These are phyloP conservation scores for Hypotaenidia philippensis DNA, from an alignment of 2,797 vertebrate species.

Conservation along the genomic window DNA sequence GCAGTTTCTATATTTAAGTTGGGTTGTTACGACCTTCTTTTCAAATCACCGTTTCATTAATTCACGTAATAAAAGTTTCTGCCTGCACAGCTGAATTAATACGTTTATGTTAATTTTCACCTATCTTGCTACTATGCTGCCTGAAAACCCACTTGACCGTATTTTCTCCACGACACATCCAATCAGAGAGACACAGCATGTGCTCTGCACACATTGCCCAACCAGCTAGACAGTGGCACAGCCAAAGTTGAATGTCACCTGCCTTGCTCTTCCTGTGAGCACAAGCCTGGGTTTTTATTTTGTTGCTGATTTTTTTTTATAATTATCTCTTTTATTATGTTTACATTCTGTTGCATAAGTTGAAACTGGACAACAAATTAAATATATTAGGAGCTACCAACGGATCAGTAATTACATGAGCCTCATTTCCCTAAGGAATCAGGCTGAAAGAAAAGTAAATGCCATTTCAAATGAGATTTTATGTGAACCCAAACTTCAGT, in stretches of 20 bases:
- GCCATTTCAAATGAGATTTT: background rate
- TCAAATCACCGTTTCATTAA: background rate
- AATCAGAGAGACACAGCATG: background rate
- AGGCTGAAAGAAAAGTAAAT: background rate
- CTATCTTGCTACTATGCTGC: background rate
- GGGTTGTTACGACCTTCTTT: background rate
- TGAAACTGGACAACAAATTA: background rate
- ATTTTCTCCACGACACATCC: background rate
- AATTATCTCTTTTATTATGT: background rate
- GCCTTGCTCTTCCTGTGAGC: background rate
- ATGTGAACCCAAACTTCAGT: background rate
- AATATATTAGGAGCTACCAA: background rate
- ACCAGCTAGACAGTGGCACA: background rate
- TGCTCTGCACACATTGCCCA: rapidly evolving
- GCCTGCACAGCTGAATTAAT: background rate
- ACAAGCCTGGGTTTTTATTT: background rate
- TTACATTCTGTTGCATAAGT: background rate
- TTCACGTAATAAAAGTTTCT: background rate
- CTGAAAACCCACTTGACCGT: background rate
- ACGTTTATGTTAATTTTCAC: background rate
- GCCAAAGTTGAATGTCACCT: background rate
- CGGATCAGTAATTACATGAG: background rate
- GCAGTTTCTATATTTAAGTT: background rate
- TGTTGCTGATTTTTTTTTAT: too few relatives aligned
- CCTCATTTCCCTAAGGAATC: background rate